phyloP scores from a whole-genome alignment of 2,888 invertebrate genomes.

The Drosophila neutralis region DNA sequence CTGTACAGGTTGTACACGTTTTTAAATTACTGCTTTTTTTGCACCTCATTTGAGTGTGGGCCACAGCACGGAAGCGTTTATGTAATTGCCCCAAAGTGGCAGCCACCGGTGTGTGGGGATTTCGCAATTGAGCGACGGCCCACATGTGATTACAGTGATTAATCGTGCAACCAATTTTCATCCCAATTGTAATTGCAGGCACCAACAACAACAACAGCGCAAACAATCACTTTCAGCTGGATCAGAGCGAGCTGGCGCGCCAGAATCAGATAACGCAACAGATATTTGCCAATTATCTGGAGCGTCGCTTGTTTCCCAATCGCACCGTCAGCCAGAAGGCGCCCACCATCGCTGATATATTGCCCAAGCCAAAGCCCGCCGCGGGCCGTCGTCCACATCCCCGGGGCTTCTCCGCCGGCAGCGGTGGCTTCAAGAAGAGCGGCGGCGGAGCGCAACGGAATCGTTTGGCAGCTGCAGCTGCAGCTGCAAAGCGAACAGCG shows the following conservation, averaged over 20 bases:
- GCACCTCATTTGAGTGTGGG: slow-evolving; percentile 54
- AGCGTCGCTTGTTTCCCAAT: slow-evolving; percentile 88
- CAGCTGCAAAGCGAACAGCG: slow-evolving; percentile 49
- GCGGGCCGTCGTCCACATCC: slow-evolving; percentile 71
- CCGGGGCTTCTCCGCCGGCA: slow-evolving; percentile 72
- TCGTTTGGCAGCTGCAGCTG: slow-evolving; percentile 60
- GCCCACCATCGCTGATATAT: slow-evolving; percentile 88
- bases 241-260: slow-evolving; percentile 88
- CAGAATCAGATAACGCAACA: slow-evolving; percentile 92
- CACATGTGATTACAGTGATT: slow-evolving; percentile 63
- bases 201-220: slow-evolving; percentile 1
- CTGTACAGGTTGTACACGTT: slow-evolving; percentile 21
- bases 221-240: slow-evolving; percentile 68
- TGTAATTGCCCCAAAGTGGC: slow-evolving; percentile 59
- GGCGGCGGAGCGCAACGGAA: slow-evolving; percentile 60
- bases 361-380: slow-evolving; percentile 85
- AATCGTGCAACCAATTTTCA: slow-evolving; percentile 57
- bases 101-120: slow-evolving; percentile 39
- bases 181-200: slow-evolving; percentile 26
- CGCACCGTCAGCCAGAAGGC: slow-evolving; percentile 85
- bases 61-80: slow-evolving; percentile 46
- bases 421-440: slow-evolving; percentile 53
- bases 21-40: slow-evolving; percentile 48
- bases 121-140: slow-evolving; percentile 50
- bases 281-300: slow-evolving; percentile 90